A percentile compares a stretch with the other conserved stretches of the same genome.
These are phyloP conservation scores for Agrotis clavis DNA, from an alignment of 2,888 invertebrate genomes.

Conservation along the genomic window DNA sequence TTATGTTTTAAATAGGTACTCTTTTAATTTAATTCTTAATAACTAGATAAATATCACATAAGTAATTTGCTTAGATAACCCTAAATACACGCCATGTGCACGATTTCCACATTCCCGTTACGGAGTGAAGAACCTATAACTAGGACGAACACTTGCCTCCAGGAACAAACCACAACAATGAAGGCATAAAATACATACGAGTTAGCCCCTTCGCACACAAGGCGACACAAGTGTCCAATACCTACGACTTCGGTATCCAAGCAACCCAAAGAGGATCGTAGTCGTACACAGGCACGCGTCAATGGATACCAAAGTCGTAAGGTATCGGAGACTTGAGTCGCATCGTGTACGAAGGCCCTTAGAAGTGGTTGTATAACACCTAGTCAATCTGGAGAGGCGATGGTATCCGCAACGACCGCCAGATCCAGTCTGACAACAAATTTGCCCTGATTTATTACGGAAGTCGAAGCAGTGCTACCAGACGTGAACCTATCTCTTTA, in stretches of 20 bases:
- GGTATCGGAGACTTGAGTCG: too few species aligned
- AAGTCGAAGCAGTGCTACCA: slow-evolving; percentile 57
- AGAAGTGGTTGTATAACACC: slow-evolving; percentile 34
- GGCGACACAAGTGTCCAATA: too few species aligned
- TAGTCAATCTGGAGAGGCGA: slow-evolving; percentile 11
- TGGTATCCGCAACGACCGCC: slow-evolving; percentile 32
- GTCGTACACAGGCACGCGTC: too few species aligned
- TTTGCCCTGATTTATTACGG: slow-evolving; percentile 71
- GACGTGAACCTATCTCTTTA: slow-evolving; percentile 64
- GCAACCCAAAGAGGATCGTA: too few species aligned
- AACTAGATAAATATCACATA: too few species aligned
- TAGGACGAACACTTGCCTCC: slow-evolving; percentile 1
- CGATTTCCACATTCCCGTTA: slow-evolving; percentile 10
- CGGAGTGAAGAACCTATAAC: slow-evolving; percentile 6
- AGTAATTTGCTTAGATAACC: too few species aligned
- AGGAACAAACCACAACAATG: slow-evolving; percentile 43
- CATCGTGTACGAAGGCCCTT: too few species aligned
- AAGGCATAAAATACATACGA: slow-evolving; percentile 33
- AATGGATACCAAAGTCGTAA: too few species aligned
- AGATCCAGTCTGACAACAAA: slow-evolving; percentile 55
- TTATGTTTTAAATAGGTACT: neutral
- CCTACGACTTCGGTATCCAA: too few species aligned
- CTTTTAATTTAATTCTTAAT: too few species aligned
- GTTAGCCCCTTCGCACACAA: neutral
- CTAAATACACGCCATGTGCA: neutral